Conservation (phyloP, 2,888 invertebrate genomes). For the Ormyrus labotus region DNA sequence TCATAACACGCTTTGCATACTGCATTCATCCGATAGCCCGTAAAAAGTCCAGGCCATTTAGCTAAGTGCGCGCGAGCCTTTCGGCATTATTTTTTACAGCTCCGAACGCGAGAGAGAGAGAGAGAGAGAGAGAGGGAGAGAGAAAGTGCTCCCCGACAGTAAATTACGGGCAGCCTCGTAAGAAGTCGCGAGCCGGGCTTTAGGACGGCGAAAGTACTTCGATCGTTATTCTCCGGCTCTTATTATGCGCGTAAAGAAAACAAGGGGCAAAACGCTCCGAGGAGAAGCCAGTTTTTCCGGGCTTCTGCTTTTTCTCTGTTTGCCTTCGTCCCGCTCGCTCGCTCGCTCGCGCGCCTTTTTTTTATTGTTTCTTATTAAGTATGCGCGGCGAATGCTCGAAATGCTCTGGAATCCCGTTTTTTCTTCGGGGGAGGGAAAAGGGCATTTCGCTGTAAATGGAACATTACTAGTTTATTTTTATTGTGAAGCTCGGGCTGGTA, state of each 20-base stretch:
- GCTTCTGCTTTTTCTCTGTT: conserved; percentile 22
- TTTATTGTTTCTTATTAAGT: conserved; percentile 42
- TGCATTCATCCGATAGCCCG: conserved; percentile 44
- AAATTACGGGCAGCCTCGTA: too few species aligned
- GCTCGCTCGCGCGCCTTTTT: neutral
- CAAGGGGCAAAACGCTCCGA: conserved; percentile 2
- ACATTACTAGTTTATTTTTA: conserved; percentile 34
- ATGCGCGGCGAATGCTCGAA: conserved; percentile 33
- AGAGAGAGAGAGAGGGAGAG: conserved; percentile 7
- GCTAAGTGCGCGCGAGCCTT: conserved; percentile 22
- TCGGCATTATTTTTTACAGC: conserved; percentile 25
- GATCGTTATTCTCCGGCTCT: conserved; percentile 46
- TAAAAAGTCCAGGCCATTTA: conserved; percentile 37
- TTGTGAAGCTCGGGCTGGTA: neutral
- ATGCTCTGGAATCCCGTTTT: neutral
- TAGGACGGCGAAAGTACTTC: conserved; percentile 24
- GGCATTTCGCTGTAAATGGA: conserved; percentile 31
- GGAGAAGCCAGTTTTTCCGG: conserved; percentile 21
- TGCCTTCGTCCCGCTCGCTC: neutral
- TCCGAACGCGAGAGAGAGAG: neutral
- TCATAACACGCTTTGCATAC: conserved; percentile 40
- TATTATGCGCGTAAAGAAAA: conserved; percentile 39
- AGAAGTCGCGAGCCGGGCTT: too few species aligned
- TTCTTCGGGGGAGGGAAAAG: neutral
- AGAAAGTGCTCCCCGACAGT: neutral